These are phyloP conservation scores for Geococcyx californianus DNA, from an alignment of 2,113 vertebrate species.

Conservation along the genomic window DNA sequence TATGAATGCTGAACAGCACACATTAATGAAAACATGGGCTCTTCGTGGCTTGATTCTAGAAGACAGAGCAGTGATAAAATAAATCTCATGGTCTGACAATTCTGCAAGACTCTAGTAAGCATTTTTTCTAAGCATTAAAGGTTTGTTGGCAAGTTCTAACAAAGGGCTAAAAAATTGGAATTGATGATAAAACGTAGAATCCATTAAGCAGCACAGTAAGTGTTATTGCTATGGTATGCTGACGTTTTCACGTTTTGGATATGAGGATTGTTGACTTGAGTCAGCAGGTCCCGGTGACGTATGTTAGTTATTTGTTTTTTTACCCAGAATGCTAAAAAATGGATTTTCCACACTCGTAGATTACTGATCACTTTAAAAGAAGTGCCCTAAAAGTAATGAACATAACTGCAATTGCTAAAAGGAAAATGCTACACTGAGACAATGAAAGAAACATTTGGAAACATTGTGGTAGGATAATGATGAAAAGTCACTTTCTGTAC, in stretches of 20 bases:
- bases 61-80: neutral
- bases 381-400: neutral
- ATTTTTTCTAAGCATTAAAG: neutral
- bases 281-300: conserved; percentile 14
- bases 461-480: no score
- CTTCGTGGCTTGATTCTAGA: neutral
- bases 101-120: neutral
- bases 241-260: conserved; percentile 31
- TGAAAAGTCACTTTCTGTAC: no score
- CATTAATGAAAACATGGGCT: neutral
- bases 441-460: neutral
- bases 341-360: conserved; percentile 22
- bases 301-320: conserved; percentile 34
- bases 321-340: conserved; percentile 54
- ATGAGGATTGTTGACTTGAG: conserved; percentile 10
- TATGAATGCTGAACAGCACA: neutral
- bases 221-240: conserved; percentile 2
- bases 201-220: neutral
- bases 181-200: neutral
- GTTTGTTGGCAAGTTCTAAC: neutral
- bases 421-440: conserved; percentile 10
- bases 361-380: conserved; percentile 41
- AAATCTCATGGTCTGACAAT: neutral
- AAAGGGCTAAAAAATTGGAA: neutral
- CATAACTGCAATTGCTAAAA: neutral